These are phyloP conservation scores for Phrynocephalus versicolor DNA, from an alignment of 2,113 vertebrate species.

Conservation along the genomic window DNA sequence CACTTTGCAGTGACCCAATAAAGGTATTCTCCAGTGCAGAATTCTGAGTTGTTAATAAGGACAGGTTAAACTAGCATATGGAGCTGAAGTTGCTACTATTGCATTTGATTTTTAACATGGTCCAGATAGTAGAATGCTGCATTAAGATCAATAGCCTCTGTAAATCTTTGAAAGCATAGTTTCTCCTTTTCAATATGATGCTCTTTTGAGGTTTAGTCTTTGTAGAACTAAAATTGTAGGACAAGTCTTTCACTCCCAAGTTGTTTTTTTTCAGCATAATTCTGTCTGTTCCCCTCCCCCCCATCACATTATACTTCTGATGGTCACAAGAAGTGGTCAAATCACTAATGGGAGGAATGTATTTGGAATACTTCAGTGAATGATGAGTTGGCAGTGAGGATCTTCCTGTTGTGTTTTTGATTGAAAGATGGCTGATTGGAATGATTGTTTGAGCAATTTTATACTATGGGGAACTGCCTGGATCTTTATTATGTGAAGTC, in stretches of 20 bases:
- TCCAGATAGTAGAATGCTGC: neutral
- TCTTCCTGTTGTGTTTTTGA: constrained; percentile 66
- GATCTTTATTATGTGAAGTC: constrained; percentile 61
- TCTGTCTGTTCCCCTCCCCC: neutral
- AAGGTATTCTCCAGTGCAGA: too few relatives aligned
- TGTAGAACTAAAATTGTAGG: constrained; percentile 13
- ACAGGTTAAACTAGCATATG: too few relatives aligned
- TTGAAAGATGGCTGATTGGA: constrained; percentile 77
- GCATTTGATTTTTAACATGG: neutral
- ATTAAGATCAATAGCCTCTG: neutral
- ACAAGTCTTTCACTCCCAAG: constrained; percentile 16
- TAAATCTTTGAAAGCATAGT: neutral
- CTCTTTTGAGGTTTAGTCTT: constrained; percentile 17
- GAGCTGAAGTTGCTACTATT: neutral
- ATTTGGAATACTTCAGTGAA: constrained; percentile 56
- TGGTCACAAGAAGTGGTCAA: constrained; percentile 57
- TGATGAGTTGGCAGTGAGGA: constrained; percentile 55
- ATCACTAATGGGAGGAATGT: constrained; percentile 63
- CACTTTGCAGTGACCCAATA: too few relatives aligned
- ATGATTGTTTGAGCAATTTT: constrained; percentile 67
- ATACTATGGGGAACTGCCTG: constrained; percentile 70
- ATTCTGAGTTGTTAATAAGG: too few relatives aligned
- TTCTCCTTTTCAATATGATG: neutral
- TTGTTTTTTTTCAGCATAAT: neutral
- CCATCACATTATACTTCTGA: constrained; percentile 52